phyloP scores from a whole-genome alignment of 2,888 invertebrate species.

The Amblyjoppa fuscipennis region DNA sequence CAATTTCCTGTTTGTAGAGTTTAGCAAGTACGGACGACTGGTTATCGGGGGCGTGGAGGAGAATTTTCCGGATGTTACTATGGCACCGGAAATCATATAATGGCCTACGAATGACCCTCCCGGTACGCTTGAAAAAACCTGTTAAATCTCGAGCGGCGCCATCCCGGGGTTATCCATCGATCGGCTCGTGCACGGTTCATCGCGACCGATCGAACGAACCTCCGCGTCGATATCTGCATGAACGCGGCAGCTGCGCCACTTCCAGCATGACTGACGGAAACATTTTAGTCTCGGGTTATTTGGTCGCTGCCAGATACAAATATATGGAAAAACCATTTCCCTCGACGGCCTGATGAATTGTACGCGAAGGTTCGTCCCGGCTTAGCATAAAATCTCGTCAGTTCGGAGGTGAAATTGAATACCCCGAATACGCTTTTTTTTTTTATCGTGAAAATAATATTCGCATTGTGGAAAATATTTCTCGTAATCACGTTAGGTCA shows the following conservation, averaged over 20 bases:
- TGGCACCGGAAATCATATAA: conserved; percentile 67
- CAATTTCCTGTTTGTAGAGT: conserved; percentile 57
- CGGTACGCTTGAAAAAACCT: conserved; percentile 62
- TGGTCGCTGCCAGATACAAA: conserved; percentile 17
- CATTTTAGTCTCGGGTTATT: conserved; percentile 53
- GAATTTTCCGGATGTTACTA: conserved; percentile 62
- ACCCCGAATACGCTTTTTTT: too few species aligned
- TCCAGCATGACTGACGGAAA: conserved; percentile 40
- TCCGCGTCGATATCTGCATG: conserved; percentile 50
- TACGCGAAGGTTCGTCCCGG: background rate
- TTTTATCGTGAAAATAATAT: background rate
- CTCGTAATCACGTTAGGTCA: too few species aligned
- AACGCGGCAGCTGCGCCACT: conserved; percentile 50
- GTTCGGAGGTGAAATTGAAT: background rate
- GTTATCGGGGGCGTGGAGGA: conserved; percentile 17
- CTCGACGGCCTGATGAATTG: background rate
- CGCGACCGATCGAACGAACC: conserved; percentile 54
- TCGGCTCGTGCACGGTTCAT: conserved; percentile 58
- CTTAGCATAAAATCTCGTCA: background rate
- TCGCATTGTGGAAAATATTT: background rate
- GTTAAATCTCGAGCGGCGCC: conserved; percentile 59
- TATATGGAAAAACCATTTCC: conserved; percentile 3
- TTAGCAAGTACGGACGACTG: conserved; percentile 49
- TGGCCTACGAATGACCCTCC: conserved; percentile 63
- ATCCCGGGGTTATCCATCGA: conserved; percentile 52